A percentile compares a stretch with the other conserved stretches of the same genome.
Evolutionary conservation across 2,113 vertebrate genomes (phyloP).

Genomic region (Papio anubis): DNA sequence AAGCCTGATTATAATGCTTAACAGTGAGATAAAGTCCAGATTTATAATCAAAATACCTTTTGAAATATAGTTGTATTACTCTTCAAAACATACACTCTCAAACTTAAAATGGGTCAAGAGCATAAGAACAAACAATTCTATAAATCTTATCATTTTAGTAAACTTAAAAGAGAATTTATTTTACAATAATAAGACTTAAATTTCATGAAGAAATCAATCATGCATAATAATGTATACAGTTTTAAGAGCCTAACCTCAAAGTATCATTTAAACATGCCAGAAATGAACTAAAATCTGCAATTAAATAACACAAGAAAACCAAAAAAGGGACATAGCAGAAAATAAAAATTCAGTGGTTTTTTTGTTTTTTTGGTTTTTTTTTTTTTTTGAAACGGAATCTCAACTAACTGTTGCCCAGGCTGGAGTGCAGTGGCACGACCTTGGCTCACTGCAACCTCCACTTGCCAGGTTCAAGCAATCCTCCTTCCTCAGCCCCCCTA

Average conservation of each 20-base stretch:
- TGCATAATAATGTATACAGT: background rate
- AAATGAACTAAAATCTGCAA: slow-evolving; percentile 50
- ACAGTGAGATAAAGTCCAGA: background rate
- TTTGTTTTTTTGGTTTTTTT: no score
- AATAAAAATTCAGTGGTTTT: background rate
- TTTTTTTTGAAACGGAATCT: no score
- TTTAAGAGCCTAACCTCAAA: slow-evolving; percentile 47
- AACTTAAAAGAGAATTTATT: slow-evolving; percentile 28
- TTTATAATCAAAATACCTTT: slow-evolving; percentile 17
- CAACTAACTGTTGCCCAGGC: no score
- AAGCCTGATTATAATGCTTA: background rate
- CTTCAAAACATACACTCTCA: slow-evolving; percentile 1
- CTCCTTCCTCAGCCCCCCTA: no score
- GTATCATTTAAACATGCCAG: background rate
- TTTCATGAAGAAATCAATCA: slow-evolving; percentile 46
- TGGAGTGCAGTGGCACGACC: no score
- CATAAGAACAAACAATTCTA: background rate
- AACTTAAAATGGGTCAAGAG: background rate
- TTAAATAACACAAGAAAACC: background rate
- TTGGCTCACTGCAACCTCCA: no score
- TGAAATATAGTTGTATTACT: background rate
- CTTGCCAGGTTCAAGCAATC: no score
- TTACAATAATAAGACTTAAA: slow-evolving; percentile 17
- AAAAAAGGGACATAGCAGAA: background rate
- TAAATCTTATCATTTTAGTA: background rate